phyloP scores from a whole-genome alignment of 2,888 invertebrate genomes.

The Meiosimyza platycephala region DNA sequence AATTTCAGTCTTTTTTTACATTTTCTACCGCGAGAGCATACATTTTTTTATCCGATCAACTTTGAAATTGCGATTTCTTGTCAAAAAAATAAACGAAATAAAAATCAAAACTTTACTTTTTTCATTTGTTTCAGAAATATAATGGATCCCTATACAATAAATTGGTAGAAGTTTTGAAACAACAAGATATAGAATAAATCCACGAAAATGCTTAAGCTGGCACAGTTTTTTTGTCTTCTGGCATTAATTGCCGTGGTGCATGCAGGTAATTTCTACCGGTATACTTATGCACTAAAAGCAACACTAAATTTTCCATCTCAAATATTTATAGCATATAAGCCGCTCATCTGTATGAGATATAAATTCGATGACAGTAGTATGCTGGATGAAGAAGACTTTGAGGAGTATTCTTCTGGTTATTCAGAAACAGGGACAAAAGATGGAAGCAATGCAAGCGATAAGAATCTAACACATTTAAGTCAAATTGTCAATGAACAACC shows the following conservation, averaged over 20 bases:
- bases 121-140: too few species aligned
- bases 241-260: slow-evolving; percentile 37
- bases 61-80: too few species aligned
- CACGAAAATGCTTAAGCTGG: background rate
- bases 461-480: slow-evolving; percentile 33
- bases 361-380: slow-evolving; percentile 58
- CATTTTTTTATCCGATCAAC: too few species aligned
- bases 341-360: slow-evolving; percentile 59
- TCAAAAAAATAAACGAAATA: too few species aligned
- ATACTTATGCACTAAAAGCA: background rate
- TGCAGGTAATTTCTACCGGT: slow-evolving; percentile 45
- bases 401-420: slow-evolving; percentile 49
- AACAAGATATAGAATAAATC: background rate
- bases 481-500: slow-evolving; percentile 10
- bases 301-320: too few species aligned
- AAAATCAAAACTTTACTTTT: too few species aligned
- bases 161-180: background rate
- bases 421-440: slow-evolving; percentile 39
- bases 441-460: slow-evolving; percentile 3
- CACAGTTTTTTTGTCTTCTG: slow-evolving; percentile 40
- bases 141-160: too few species aligned
- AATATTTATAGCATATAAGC: slow-evolving; percentile 50
- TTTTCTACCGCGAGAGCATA: too few species aligned
- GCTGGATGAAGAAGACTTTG: slow-evolving; percentile 56
- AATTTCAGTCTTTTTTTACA: too few species aligned